Percentiles rank a stretch among this genome's conserved stretches.
Conservation (phyloP, 2,113 vertebrate species). For the Recurvirostra avosetta region DNA sequence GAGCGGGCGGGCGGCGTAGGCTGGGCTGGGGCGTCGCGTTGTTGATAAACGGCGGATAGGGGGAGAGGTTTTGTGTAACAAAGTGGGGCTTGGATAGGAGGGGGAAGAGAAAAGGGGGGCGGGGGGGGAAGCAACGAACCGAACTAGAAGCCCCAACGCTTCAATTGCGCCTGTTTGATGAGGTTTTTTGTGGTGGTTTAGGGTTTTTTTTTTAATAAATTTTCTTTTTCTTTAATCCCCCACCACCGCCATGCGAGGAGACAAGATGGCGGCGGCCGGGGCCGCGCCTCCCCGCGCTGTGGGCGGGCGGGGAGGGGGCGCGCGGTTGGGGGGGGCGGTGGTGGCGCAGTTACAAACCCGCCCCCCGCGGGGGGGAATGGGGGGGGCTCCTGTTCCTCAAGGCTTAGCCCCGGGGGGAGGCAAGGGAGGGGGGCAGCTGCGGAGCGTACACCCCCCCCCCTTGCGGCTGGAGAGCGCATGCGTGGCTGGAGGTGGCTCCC, state of each 20-base stretch:
- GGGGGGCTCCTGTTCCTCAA: too few species aligned
- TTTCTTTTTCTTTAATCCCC: rapidly evolving
- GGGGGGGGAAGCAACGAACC: not conserved
- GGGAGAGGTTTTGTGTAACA: not conserved
- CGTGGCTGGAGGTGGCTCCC: not conserved
- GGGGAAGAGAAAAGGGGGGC: not conserved
- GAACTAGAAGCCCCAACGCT: rapidly evolving
- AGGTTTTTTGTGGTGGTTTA: not conserved
- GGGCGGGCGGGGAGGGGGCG: not conserved
- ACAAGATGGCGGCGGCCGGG: slow-evolving; percentile 47
- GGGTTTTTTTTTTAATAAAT: too few species aligned
- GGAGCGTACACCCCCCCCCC: too few species aligned
- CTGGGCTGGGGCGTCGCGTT: not conserved
- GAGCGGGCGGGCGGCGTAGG: not conserved
- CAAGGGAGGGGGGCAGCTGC: not conserved
- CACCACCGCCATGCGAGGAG: not conserved
- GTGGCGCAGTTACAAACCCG: slow-evolving; percentile 28
- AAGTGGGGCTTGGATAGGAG: not conserved
- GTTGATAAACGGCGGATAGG: not conserved
- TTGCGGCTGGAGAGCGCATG: not conserved
- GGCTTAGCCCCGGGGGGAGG: not conserved
- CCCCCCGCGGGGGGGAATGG: not conserved
- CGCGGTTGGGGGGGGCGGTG: not conserved
- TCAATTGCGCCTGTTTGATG: rapidly evolving
- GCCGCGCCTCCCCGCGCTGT: not conserved